Conservation (phyloP, 2,888 invertebrate species). For the Conchocele bisecta region DNA sequence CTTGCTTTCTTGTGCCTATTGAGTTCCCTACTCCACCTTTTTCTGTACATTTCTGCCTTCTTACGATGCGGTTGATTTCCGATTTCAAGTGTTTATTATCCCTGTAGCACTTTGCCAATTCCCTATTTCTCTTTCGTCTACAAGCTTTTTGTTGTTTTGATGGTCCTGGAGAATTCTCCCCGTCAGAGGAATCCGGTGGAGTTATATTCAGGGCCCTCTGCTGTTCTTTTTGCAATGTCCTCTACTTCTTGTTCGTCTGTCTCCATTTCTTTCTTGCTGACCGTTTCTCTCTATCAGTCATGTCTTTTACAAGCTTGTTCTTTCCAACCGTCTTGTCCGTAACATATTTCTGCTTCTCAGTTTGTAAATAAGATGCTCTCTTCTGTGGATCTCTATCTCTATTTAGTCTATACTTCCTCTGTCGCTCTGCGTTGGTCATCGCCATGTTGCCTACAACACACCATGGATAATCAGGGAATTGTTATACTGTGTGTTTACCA, state of each 20-base stretch:
- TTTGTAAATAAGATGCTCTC: conserved; percentile 16
- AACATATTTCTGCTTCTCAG: conserved; percentile 16
- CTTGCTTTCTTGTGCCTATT: background rate
- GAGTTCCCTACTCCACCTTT: too few relatives aligned
- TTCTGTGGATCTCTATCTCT: conserved; percentile 19
- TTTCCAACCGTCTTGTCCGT: conserved; percentile 15
- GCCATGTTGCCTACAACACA: conserved; percentile 41
- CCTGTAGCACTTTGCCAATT: conserved; percentile 30
- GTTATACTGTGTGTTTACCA: too few relatives aligned
- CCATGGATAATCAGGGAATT: too few relatives aligned
- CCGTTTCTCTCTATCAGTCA: conserved; percentile 30
- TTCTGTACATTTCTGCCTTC: too few relatives aligned
- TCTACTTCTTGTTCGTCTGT: conserved; percentile 26
- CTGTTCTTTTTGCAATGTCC: background rate
- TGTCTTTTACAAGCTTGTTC: conserved; percentile 19
- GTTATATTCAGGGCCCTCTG: background rate
- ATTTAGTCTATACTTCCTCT: conserved; percentile 21
- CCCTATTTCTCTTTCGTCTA: conserved; percentile 5
- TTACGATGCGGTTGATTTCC: too few relatives aligned
- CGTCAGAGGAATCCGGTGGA: conserved; percentile 7
- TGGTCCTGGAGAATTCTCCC: background rate
- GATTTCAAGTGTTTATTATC: conserved; percentile 13
- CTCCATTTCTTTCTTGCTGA: conserved; percentile 32
- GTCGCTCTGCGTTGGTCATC: conserved; percentile 35
- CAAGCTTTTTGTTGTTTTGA: conserved; percentile 12